phyloP scores from a whole-genome alignment of 2,113 vertebrate species.

The Chlamydotis undulata region DNA sequence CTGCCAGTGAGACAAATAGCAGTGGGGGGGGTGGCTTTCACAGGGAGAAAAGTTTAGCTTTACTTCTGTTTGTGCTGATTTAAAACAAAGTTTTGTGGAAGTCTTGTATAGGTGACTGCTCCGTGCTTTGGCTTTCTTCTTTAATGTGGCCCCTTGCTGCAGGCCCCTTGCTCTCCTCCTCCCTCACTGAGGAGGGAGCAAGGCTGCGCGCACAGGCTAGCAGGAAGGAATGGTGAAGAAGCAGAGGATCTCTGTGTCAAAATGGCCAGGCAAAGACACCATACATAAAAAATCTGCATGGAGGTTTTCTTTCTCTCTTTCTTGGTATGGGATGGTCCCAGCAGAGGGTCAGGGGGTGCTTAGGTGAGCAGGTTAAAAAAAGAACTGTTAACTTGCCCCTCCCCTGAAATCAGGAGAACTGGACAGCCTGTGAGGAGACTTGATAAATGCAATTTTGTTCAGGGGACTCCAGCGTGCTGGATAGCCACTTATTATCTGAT shows the following conservation, averaged over 20 bases:
- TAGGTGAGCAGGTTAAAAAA: background rate
- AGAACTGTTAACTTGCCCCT: background rate
- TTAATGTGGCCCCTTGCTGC: background rate
- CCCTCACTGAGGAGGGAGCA: background rate
- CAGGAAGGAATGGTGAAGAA: background rate
- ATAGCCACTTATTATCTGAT: background rate
- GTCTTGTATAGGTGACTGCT: background rate
- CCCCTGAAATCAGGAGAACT: background rate
- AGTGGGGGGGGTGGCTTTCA: background rate
- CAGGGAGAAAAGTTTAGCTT: background rate
- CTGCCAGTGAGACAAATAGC: background rate
- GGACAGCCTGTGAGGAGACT: background rate
- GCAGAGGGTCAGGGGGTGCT: background rate
- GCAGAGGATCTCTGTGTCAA: background rate
- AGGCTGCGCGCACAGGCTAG: background rate
- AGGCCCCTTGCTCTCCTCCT: background rate
- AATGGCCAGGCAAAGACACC: background rate
- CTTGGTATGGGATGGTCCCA: background rate
- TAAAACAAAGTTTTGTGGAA: background rate
- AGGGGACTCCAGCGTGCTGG: background rate
- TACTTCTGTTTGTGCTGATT: background rate
- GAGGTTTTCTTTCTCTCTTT: background rate
- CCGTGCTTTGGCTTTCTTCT: background rate
- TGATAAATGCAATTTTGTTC: background rate
- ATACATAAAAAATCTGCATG: accelerated